A percentile compares a stretch with the other conserved stretches of the same genome.
Conservation (phyloP, 2,888 invertebrate genomes). For the Julus scanicus region DNA sequence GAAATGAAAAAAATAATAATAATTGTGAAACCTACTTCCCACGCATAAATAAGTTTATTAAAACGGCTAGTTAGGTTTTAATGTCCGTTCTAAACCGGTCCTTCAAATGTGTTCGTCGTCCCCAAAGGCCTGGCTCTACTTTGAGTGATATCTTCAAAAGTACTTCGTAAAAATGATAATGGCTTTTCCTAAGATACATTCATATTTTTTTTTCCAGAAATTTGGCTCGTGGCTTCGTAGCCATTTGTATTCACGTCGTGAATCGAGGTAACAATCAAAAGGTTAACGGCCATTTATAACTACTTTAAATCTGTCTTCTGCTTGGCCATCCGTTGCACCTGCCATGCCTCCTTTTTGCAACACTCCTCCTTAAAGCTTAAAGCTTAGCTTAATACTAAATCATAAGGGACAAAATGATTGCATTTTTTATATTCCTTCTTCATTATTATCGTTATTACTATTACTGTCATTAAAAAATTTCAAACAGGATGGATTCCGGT, state of each 20-base stretch:
- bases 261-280: not conserved
- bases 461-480: not conserved
- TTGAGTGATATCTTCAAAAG: not conserved
- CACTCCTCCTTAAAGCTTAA: not conserved
- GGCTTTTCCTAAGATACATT: not conserved
- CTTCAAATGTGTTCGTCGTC: not conserved
- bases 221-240: constrained; percentile 1
- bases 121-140: not conserved
- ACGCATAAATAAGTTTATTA: not conserved
- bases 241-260: constrained; percentile 21
- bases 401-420: not conserved
- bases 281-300: constrained; percentile 32
- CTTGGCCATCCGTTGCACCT: constrained; percentile 9
- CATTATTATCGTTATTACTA: not conserved
- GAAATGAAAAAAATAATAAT: not conserved
- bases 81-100: not conserved
- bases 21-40: constrained; percentile 3
- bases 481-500: too few species aligned
- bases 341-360: not conserved
- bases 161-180: constrained; percentile 13
- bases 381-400: not conserved
- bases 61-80: not conserved
- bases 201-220: not conserved
- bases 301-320: constrained; percentile 36
- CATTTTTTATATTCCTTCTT: not conserved